phyloP scores from a whole-genome alignment of 2,797 vertebrate genomes.

The Rhinatrema bivittatum region DNA sequence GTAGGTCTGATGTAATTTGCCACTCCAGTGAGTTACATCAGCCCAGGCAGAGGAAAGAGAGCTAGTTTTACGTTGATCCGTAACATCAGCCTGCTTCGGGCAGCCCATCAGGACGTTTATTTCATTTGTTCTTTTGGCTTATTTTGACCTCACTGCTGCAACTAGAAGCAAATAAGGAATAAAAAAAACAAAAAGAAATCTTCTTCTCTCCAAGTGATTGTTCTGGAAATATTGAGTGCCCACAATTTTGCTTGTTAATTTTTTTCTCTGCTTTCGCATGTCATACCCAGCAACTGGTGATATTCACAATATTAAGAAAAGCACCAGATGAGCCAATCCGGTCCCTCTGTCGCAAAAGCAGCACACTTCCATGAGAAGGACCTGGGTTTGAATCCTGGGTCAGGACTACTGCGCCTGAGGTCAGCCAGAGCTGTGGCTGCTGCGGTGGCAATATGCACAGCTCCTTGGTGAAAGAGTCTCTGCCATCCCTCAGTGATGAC shows the following conservation, averaged over 20 bases:
- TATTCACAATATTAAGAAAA: conserved; percentile 29
- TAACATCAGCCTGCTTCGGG: conserved; percentile 71
- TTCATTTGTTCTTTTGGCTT: conserved; percentile 62
- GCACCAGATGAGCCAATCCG: conserved; percentile 31
- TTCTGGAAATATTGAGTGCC: conserved; percentile 14
- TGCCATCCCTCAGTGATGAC: too few species aligned
- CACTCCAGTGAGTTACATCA: conserved; percentile 99
- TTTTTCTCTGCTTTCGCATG: conserved; percentile 19
- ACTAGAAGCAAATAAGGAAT: conserved; percentile 56
- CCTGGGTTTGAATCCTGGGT: too few species aligned
- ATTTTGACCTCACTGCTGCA: conserved; percentile 58
- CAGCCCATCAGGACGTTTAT: conserved; percentile 57
- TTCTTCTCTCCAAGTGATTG: conserved; percentile 7
- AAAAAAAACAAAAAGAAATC: conserved; percentile 23
- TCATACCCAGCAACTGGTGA: conserved; percentile 29
- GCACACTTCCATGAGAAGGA: too few species aligned
- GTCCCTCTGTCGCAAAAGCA: too few species aligned
- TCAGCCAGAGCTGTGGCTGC: too few species aligned
- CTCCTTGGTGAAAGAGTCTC: too few species aligned
- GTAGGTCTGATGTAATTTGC: conserved; percentile 99
- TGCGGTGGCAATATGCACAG: too few species aligned
- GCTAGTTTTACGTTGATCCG: conserved; percentile 82
- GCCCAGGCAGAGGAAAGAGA: conserved; percentile 72
- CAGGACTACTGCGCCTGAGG: too few species aligned
- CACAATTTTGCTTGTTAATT: conserved; percentile 7